These are phyloP conservation scores for Sphaerodactylus townsendi DNA, from an alignment of 2,113 vertebrate species.

Conservation along the genomic window DNA sequence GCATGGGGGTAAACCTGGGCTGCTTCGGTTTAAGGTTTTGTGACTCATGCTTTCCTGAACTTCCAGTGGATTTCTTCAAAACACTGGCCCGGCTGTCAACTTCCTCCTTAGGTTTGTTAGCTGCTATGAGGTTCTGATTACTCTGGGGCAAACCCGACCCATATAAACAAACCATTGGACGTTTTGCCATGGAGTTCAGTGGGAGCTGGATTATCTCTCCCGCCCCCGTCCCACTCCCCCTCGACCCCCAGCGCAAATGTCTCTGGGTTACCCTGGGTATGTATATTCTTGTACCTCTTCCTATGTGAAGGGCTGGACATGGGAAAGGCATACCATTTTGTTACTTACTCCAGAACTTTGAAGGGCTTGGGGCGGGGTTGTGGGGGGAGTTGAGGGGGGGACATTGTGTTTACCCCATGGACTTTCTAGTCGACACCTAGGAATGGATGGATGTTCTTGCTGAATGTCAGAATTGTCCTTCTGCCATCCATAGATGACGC, in stretches of 20 bases:
- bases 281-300: neutral
- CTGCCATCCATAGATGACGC: slow-evolving; percentile 71
- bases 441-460: neutral
- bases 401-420: no score
- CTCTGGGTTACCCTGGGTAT: neutral
- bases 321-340: neutral
- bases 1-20: neutral
- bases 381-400: no score
- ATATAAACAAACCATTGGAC: neutral
- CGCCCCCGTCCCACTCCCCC: neutral
- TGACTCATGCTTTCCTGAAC: no score
- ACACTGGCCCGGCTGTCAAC: neutral
- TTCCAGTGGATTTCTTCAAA: neutral
- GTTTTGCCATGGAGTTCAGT: neutral
- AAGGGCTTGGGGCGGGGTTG: no score
- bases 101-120: neutral
- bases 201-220: neutral
- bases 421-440: neutral
- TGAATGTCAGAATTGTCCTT: neutral
- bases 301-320: neutral
- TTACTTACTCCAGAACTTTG: neutral
- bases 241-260: neutral
- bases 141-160: neutral
- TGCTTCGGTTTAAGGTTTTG: neutral
- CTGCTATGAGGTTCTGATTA: neutral